Percentiles rank a stretch among this genome's conserved stretches.
phyloP scores from a whole-genome alignment of 2,888 invertebrate species.

The Dolichomitus sp. region DNA sequence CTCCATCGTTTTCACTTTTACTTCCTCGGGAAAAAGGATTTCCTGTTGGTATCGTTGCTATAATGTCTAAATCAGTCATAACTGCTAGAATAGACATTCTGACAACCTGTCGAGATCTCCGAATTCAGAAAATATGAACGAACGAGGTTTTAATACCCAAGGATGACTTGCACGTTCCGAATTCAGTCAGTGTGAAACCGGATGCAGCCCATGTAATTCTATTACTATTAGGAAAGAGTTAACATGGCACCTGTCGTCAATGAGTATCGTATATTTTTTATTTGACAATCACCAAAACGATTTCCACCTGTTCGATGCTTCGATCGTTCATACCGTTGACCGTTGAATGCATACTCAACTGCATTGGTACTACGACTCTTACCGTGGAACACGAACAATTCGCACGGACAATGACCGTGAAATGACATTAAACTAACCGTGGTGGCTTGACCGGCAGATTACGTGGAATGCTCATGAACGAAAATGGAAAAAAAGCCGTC shows the following conservation, averaged over 20 bases:
- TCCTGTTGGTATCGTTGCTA: constrained; percentile 24
- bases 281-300: background rate
- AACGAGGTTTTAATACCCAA: constrained; percentile 6
- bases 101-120: constrained; percentile 24
- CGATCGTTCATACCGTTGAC: constrained; percentile 30
- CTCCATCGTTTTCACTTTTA: constrained; percentile 32
- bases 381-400: constrained; percentile 75
- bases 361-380: constrained; percentile 43
- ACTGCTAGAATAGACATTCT: constrained; percentile 4
- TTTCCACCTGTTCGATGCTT: constrained; percentile 56
- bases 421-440: constrained; percentile 85
- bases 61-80: constrained; percentile 9
- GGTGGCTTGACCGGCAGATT: constrained; percentile 84
- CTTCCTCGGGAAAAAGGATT: constrained; percentile 35
- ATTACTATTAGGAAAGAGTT: constrained; percentile 27
- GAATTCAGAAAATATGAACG: constrained; percentile 31
- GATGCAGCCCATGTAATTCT: constrained; percentile 30
- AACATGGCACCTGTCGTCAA: constrained; percentile 13
- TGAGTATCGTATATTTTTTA: background rate
- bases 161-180: constrained; percentile 51
- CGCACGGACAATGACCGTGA: constrained; percentile 84
- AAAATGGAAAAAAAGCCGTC: constrained; percentile 66
- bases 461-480: constrained; percentile 83
- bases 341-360: constrained; percentile 26
- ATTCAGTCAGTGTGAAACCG: constrained; percentile 31